phyloP scores from a whole-genome alignment of 2,797 vertebrate species.

The Gallirallus australis region DNA sequence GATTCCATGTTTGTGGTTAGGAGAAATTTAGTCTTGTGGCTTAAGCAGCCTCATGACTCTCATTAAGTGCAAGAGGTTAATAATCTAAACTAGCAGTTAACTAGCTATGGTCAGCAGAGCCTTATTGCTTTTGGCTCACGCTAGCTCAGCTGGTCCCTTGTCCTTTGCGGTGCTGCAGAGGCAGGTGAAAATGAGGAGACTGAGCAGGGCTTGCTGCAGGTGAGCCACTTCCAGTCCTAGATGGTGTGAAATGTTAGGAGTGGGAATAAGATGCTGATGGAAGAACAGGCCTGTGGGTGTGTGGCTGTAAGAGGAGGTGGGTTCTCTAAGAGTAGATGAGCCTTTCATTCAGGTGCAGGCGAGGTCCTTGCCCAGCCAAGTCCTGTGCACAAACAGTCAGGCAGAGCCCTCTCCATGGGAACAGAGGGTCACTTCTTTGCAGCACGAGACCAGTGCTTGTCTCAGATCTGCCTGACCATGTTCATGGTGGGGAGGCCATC shows the following conservation, averaged over 20 bases:
- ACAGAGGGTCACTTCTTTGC: neutral
- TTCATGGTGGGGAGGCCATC: neutral
- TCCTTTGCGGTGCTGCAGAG: neutral
- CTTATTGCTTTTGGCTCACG: slow-evolving; percentile 50
- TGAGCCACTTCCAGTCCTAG: neutral
- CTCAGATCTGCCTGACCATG: neutral
- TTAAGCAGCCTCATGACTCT: slow-evolving; percentile 67
- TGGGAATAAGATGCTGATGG: neutral
- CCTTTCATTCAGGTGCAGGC: neutral
- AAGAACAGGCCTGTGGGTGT: neutral
- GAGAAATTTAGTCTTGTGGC: slow-evolving; percentile 56
- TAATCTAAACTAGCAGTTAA: slow-evolving; percentile 69
- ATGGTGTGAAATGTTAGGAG: neutral
- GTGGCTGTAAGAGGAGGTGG: neutral
- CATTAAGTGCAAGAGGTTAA: slow-evolving; percentile 68
- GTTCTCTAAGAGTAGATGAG: neutral
- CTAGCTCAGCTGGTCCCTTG: neutral
- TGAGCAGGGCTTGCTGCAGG: neutral
- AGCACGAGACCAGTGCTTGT: neutral
- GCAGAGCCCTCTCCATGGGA: neutral
- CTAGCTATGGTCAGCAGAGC: slow-evolving; percentile 56
- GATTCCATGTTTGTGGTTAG: slow-evolving; percentile 67
- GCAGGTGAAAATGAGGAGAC: neutral
- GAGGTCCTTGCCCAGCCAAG: neutral
- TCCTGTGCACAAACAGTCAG: neutral